Conservation (phyloP, 2,113 vertebrate species). For the Tachysurus fulvidraco region DNA sequence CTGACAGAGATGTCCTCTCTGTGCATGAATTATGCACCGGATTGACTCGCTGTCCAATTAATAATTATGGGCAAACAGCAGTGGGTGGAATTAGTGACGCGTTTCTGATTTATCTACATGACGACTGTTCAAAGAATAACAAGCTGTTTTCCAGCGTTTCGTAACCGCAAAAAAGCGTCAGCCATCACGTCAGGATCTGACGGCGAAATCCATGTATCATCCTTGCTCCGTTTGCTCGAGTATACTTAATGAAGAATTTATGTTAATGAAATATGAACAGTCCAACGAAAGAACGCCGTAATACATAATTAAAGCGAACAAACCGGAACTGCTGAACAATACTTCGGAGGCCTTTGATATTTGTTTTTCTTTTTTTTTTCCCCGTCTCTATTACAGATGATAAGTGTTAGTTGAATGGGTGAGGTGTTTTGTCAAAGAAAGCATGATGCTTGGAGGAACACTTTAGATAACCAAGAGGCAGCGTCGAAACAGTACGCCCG, state of each 20-base stretch:
- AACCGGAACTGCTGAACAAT: slow-evolving; percentile 56
- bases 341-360: slow-evolving; percentile 53
- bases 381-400: background rate
- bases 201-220: slow-evolving; percentile 54
- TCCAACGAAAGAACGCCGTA: slow-evolving; percentile 54
- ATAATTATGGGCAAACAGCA: slow-evolving; percentile 63
- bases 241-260: slow-evolving; percentile 63
- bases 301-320: slow-evolving; percentile 66
- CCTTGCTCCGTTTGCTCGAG: slow-evolving; percentile 57
- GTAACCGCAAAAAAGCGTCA: background rate
- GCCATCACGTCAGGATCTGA: slow-evolving; percentile 46
- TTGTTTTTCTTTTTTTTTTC: background rate
- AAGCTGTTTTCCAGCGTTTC: slow-evolving; percentile 34
- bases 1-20: slow-evolving; percentile 58
- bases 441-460: slow-evolving; percentile 1
- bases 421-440: background rate
- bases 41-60: slow-evolving; percentile 70
- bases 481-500: background rate
- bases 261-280: slow-evolving; percentile 62
- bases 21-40: slow-evolving; percentile 69
- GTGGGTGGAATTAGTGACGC: slow-evolving; percentile 50
- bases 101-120: slow-evolving; percentile 57
- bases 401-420: background rate
- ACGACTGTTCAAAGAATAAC: slow-evolving; percentile 28
- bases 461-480: slow-evolving; percentile 4